Evolutionary conservation across 2,113 vertebrate genomes (phyloP).

Genomic region (Strix uralensis): DNA sequence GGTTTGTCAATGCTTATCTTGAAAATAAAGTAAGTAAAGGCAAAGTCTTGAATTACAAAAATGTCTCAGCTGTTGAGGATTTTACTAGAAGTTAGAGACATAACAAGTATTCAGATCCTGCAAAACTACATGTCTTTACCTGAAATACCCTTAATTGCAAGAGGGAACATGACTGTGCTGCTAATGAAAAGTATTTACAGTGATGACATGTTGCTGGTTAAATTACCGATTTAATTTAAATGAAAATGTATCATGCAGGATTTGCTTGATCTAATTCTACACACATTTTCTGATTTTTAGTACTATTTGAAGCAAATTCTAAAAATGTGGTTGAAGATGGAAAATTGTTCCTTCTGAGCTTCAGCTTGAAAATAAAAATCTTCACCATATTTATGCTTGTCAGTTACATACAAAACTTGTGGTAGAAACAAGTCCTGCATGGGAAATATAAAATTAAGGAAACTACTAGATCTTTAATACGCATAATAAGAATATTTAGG

Average conservation of each 20-base stretch:
- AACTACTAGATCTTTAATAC: neutral
- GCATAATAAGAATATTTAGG: conserved; percentile 6
- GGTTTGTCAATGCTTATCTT: neutral
- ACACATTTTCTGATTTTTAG: neutral
- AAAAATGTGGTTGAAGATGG: neutral
- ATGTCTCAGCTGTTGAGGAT: neutral
- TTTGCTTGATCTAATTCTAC: neutral
- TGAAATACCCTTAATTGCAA: neutral
- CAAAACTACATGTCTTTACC: neutral
- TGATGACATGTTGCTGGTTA: neutral
- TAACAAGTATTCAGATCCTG: neutral
- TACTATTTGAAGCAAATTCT: neutral
- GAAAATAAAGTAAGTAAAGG: neutral
- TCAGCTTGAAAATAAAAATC: neutral
- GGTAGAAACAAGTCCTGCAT: neutral
- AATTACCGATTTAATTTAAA: neutral
- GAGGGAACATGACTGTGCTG: neutral
- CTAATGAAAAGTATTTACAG: neutral
- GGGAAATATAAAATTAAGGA: neutral
- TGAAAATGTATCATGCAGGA: neutral
- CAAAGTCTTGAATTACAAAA: neutral
- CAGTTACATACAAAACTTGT: neutral
- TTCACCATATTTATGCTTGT: neutral
- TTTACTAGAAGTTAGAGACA: neutral
- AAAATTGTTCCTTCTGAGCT: neutral